Evolutionary conservation across 2,113 vertebrate species (phyloP).

Genomic region (Mirounga angustirostris): DNA sequence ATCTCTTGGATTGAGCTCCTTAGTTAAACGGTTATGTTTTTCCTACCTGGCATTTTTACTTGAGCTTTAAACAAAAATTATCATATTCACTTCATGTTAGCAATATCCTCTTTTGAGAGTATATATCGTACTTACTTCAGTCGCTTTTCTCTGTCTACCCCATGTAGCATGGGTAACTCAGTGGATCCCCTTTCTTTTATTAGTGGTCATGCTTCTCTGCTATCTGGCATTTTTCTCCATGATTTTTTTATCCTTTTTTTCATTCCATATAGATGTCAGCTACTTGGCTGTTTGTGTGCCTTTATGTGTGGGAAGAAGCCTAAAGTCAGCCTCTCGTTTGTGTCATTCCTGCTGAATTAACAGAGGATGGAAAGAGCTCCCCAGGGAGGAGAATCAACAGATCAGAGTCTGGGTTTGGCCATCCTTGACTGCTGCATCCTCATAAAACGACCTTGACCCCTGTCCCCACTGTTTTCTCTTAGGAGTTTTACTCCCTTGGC

Average conservation of each 20-base stretch:
- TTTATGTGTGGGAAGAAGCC: background rate
- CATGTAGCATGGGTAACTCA: background rate
- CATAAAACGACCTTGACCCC: background rate
- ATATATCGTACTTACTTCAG: background rate
- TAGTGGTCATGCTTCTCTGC: background rate
- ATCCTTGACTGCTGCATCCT: background rate
- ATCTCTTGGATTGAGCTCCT: background rate
- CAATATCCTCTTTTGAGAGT: background rate
- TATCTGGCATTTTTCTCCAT: background rate
- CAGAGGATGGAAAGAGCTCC: background rate
- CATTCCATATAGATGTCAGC: background rate
- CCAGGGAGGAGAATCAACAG: background rate
- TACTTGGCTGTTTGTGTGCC: background rate
- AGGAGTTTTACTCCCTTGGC: background rate
- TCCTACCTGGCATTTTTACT: slow-evolving; percentile 12
- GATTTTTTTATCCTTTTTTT: background rate
- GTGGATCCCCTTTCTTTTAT: background rate
- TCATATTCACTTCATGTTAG: background rate
- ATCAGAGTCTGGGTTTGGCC: background rate
- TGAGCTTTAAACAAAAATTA: background rate
- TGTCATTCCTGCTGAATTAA: background rate
- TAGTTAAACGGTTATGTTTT: slow-evolving; percentile 33
- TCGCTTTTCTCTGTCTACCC: background rate
- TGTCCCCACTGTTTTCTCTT: background rate
- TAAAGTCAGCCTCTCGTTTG: background rate